A percentile compares a stretch with the other conserved stretches of the same genome.
These are phyloP conservation scores for Otus scops DNA, from an alignment of 2,797 vertebrate genomes.

Conservation along the genomic window DNA sequence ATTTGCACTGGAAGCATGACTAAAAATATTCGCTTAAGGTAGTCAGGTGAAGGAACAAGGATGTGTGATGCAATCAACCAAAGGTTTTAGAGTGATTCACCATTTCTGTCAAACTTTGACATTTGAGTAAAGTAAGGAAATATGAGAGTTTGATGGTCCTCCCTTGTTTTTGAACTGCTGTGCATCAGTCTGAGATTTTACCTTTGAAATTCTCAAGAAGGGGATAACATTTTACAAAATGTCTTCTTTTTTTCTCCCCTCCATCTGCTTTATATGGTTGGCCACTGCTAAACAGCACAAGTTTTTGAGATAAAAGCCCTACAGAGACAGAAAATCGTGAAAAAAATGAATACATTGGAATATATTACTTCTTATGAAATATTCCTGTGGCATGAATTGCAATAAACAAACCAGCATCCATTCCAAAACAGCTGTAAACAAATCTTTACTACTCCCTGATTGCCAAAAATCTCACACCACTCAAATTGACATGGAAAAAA, in stretches of 20 bases:
- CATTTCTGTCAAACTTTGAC: not conserved
- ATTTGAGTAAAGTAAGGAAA: not conserved
- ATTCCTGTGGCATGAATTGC: not conserved
- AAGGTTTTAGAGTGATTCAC: not conserved
- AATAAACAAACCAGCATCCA: conserved; percentile 35
- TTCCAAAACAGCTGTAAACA: conserved; percentile 49
- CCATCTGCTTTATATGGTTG: not conserved
- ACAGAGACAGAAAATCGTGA: not conserved
- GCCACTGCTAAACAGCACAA: not conserved
- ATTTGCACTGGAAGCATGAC: not conserved
- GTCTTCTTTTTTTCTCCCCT: not conserved
- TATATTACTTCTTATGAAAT: conserved; percentile 36
- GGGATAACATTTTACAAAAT: not conserved
- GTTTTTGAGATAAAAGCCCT: not conserved
- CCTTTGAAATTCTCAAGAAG: not conserved
- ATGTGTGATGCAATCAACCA: not conserved
- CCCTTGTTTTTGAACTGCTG: not conserved
- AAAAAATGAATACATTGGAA: not conserved
- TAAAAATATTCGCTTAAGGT: not conserved
- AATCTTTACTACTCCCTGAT: not conserved
- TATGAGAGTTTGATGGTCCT: not conserved
- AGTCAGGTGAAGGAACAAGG: not conserved
- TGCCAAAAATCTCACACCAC: conserved; percentile 40
- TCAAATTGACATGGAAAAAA: conserved; percentile 36
- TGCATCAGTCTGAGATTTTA: not conserved